phyloP scores from a whole-genome alignment of 2,888 invertebrate genomes.

The Meloe dianella region DNA sequence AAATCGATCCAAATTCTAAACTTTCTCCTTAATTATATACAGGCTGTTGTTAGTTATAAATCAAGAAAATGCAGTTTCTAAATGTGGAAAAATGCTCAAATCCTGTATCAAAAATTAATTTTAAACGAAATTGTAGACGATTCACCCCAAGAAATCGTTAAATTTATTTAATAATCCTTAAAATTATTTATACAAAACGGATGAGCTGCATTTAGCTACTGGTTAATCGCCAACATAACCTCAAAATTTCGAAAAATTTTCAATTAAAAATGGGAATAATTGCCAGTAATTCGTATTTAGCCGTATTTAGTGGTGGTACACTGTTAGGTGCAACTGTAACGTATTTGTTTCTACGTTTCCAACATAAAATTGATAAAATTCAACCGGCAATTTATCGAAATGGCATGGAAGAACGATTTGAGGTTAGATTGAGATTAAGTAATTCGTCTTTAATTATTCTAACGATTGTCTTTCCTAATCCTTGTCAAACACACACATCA shows the following conservation, averaged over 20 bases:
- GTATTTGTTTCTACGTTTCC: slow-evolving; percentile 46
- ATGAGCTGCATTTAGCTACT: too few relatives aligned
- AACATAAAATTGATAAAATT: slow-evolving; percentile 35
- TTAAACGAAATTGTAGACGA: too few relatives aligned
- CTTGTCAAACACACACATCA: background rate
- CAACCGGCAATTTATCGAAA: slow-evolving; percentile 43
- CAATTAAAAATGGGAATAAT: slow-evolving; percentile 47
- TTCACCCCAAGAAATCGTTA: too few relatives aligned
- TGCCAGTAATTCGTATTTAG: slow-evolving; percentile 47
- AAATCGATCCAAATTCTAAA: background rate
- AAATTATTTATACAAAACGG: too few relatives aligned
- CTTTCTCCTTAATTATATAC: too few relatives aligned
- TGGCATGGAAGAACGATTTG: slow-evolving; percentile 52
- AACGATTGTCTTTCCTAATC: background rate
- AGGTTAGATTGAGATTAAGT: slow-evolving; percentile 43
- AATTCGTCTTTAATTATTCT: background rate
- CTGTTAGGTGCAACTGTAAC: slow-evolving; percentile 51
- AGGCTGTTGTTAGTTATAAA: too few relatives aligned
- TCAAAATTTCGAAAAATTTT: background rate
- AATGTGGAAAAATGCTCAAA: too few relatives aligned
- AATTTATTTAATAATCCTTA: background rate
- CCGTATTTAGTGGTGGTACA: slow-evolving; percentile 52
- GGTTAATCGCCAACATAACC: background rate
- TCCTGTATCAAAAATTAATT: too few relatives aligned
- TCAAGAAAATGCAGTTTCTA: too few relatives aligned